Conservation (phyloP, 1,140 invertebrate genomes). For the Pseudomyrmex sp. region DNA sequence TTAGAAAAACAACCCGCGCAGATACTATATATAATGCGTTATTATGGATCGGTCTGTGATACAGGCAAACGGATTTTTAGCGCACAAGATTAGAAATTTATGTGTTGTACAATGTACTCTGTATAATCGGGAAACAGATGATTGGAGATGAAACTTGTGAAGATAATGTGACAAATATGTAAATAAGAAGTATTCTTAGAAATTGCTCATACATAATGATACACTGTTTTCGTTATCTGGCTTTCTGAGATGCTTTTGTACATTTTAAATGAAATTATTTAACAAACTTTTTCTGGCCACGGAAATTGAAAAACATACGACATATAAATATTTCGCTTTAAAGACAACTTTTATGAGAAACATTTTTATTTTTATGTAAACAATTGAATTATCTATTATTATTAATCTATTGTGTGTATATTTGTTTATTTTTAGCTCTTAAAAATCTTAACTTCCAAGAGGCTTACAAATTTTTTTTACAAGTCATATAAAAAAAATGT, state of each 20-base stretch:
- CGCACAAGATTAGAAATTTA: conserved; percentile 58
- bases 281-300: conserved; percentile 57
- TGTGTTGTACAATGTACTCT: neutral
- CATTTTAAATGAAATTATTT: conserved; percentile 33
- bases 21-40: conserved; percentile 26
- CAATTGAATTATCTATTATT: neutral
- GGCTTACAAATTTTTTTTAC: conserved; percentile 1
- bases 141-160: neutral
- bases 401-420: neutral
- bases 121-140: neutral
- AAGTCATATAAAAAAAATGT: conserved; percentile 10
- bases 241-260: conserved; percentile 59
- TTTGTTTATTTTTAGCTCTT: conserved; percentile 8
- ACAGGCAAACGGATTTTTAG: conserved; percentile 67
- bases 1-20: neutral
- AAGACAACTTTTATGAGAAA: neutral
- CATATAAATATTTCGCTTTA: conserved; percentile 12
- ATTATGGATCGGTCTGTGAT: conserved; percentile 67
- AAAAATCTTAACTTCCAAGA: too few species aligned
- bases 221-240: conserved; percentile 61
- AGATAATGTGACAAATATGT: conserved; percentile 29
- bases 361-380: neutral
- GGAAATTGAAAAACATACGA: neutral
- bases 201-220: conserved; percentile 58
- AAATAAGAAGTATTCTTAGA: conserved; percentile 25